These are phyloP conservation scores for Acromyrmex heyeri DNA, from an alignment of 1,140 invertebrate species.

Conservation along the genomic window DNA sequence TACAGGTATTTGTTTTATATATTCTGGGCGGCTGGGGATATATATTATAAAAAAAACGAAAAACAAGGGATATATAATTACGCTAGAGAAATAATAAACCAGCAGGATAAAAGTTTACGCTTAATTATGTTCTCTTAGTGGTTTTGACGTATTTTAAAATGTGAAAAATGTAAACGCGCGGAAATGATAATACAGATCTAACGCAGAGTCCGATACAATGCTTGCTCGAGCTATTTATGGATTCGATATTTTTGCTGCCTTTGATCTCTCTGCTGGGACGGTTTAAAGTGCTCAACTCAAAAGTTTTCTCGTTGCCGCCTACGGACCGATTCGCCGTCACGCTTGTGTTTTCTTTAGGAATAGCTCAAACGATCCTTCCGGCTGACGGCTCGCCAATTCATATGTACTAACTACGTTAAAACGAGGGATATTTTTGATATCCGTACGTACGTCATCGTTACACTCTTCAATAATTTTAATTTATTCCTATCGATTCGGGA, in stretches of 20 bases:
- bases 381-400: slow-evolving; percentile 16
- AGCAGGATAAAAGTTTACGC: not conserved
- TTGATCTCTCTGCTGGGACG: slow-evolving; percentile 53
- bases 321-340: slow-evolving; percentile 35
- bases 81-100: not conserved
- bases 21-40: not conserved
- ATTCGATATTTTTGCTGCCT: slow-evolving; percentile 46
- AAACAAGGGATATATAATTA: not conserved
- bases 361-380: slow-evolving; percentile 44
- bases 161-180: not conserved
- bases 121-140: slow-evolving; percentile 19
- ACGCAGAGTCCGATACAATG: not conserved
- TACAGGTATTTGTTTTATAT: slow-evolving; percentile 1
- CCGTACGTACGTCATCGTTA: not conserved
- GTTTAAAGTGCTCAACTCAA: slow-evolving; percentile 47
- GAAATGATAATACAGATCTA: not conserved
- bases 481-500: slow-evolving; percentile 4
- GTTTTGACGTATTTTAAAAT: slow-evolving; percentile 32
- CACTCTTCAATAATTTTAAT: not conserved
- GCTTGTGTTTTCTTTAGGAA: slow-evolving; percentile 51
- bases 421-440: slow-evolving; percentile 32
- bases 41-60: not conserved
- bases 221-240: slow-evolving; percentile 30
- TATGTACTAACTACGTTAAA: not conserved
- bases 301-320: slow-evolving; percentile 52